Evolutionary conservation across 2,888 invertebrate genomes (phyloP).

Genomic region (Luffia ferchaultella): DNA sequence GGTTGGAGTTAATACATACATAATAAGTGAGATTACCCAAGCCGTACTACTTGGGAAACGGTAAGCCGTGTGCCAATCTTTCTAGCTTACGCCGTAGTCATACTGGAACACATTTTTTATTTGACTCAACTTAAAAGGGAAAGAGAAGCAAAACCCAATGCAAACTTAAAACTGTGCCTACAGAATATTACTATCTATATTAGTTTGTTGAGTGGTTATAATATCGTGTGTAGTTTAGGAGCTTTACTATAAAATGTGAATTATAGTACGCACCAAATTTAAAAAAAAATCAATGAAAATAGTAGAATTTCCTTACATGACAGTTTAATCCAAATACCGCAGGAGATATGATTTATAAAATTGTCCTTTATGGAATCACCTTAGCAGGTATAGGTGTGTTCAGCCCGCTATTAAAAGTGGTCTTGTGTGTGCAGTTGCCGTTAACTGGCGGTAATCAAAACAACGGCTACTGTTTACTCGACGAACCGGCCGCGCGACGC

Average conservation of each 20-base stretch:
- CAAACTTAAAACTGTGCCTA: neutral
- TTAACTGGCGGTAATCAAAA: constrained; percentile 35
- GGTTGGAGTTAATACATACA: constrained; percentile 43
- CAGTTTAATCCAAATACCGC: too few relatives aligned
- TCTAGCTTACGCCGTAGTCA: neutral
- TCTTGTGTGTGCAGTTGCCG: constrained; percentile 44
- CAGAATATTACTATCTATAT: neutral
- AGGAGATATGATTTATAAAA: too few relatives aligned
- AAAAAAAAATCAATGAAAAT: too few relatives aligned
- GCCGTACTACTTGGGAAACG: constrained; percentile 40
- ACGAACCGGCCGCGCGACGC: constrained; percentile 22
- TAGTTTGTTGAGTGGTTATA: neutral
- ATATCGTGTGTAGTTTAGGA: neutral
- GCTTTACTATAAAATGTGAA: neutral
- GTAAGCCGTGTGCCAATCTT: constrained; percentile 59
- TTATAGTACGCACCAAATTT: neutral
- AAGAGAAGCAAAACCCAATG: neutral
- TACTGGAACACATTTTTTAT: neutral
- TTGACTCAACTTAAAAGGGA: neutral
- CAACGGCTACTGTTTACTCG: constrained; percentile 55
- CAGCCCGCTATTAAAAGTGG: constrained; percentile 59
- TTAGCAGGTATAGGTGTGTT: constrained; percentile 22
- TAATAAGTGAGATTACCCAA: constrained; percentile 58
- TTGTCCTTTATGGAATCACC: neutral
- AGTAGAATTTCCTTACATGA: too few relatives aligned